These are phyloP conservation scores for Nematostella vectensis DNA, from an alignment of 92 coral and sea anemone species.

Conservation along the genomic window DNA sequence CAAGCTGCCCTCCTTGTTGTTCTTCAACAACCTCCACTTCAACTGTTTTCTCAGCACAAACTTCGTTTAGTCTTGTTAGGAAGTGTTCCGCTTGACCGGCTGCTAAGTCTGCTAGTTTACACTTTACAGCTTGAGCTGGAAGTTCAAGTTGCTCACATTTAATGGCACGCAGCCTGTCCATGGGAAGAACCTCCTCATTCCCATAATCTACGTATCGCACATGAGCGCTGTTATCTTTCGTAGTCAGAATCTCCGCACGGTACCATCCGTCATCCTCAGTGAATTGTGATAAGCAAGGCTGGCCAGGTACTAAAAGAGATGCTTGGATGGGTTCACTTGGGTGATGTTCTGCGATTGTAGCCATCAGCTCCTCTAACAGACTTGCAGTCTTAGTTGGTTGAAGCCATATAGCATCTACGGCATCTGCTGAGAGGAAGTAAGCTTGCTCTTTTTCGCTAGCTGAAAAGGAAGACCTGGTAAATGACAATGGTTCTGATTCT, in stretches of 20 bases:
- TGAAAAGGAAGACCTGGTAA: slow-evolving; percentile 23
- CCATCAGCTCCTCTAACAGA: slow-evolving; percentile 59
- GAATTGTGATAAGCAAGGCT: slow-evolving; percentile 46
- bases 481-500: slow-evolving; percentile 13
- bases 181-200: slow-evolving; percentile 58
- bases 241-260: slow-evolving; percentile 53
- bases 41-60: slow-evolving; percentile 46
- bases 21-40: slow-evolving; percentile 42
- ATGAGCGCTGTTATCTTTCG: slow-evolving; percentile 9
- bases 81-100: slow-evolving; percentile 18
- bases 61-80: slow-evolving; percentile 35
- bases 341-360: slow-evolving; percentile 38
- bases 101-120: slow-evolving; percentile 35
- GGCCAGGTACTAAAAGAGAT: slow-evolving; percentile 17
- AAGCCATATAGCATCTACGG: slow-evolving; percentile 60
- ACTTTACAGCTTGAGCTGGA: slow-evolving; percentile 61
- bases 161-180: slow-evolving; percentile 52
- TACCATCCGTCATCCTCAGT: slow-evolving; percentile 75
- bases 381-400: slow-evolving; percentile 48
- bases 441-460: slow-evolving; percentile 24
- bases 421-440: slow-evolving; percentile 48
- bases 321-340: slow-evolving; percentile 12
- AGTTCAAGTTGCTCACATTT: slow-evolving; percentile 27
- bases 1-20: slow-evolving; percentile 17
- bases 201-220: slow-evolving; percentile 87